phyloP scores from a whole-genome alignment of 2,113 vertebrate species.

The Carollia perspicillata region DNA sequence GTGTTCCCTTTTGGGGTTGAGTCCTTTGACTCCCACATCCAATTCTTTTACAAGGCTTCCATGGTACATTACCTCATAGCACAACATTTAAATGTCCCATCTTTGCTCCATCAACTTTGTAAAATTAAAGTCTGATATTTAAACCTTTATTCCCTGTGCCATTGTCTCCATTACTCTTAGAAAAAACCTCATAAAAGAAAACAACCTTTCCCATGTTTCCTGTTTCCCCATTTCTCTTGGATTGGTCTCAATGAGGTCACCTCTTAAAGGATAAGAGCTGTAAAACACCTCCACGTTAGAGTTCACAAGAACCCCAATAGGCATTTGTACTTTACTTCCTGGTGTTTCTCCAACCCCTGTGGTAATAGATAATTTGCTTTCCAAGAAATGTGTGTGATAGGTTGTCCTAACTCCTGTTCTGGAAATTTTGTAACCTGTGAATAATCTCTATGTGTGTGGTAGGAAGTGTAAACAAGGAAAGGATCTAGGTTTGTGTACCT shows the following conservation, averaged over 20 bases:
- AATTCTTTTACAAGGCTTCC: not conserved
- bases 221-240: not conserved
- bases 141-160: not conserved
- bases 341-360: not conserved
- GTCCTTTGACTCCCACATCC: not conserved
- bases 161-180: not conserved
- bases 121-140: not conserved
- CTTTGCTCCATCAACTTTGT: not conserved
- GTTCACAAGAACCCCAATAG: not conserved
- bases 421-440: not conserved
- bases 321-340: not conserved
- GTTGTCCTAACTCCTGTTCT: not conserved
- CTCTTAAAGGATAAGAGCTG: not conserved
- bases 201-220: not conserved
- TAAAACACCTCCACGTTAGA: not conserved
- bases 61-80: not conserved
- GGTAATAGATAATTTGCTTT: not conserved
- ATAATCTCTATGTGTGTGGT: not conserved
- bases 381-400: not conserved
- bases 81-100: not conserved
- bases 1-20: not conserved
- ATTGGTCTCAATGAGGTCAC: not conserved
- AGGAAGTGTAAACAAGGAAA: not conserved
- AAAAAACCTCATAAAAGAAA: constrained; percentile 1
- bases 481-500: not conserved